Evolutionary conservation across 2,797 vertebrate species (phyloP).

Genomic region (Sciurus vulgaris): DNA sequence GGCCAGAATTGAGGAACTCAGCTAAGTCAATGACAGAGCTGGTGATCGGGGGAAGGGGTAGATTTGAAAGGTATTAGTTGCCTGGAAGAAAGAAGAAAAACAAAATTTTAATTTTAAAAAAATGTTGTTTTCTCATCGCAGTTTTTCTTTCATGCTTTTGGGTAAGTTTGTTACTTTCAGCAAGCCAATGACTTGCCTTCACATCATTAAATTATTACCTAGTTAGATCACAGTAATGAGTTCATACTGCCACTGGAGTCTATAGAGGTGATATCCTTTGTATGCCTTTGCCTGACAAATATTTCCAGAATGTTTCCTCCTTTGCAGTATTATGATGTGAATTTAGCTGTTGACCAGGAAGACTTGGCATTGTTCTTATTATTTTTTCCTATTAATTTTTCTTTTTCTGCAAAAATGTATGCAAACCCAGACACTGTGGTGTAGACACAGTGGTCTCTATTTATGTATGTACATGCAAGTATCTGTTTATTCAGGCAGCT

Average conservation of each 20-base stretch:
- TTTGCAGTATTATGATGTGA: neutral
- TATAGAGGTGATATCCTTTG: neutral
- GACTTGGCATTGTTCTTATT: neutral
- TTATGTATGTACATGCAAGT: neutral
- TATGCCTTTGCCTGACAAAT: constrained; percentile 27
- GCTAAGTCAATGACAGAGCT: neutral
- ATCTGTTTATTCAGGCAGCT: neutral
- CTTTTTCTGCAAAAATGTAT: neutral
- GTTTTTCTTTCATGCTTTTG: neutral
- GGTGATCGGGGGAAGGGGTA: neutral
- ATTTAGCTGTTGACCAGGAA: neutral
- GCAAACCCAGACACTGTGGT: neutral
- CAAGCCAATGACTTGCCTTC: neutral
- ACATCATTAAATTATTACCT: neutral
- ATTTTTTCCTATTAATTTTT: neutral
- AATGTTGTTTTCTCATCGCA: neutral
- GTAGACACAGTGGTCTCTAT: neutral
- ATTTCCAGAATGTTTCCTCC: constrained; percentile 27
- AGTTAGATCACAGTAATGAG: neutral
- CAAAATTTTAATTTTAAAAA: neutral
- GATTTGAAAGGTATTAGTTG: neutral
- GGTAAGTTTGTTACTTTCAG: neutral
- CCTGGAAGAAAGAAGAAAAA: constrained; percentile 9
- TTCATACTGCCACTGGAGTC: neutral
- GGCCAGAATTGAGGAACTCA: neutral